A percentile compares a stretch with the other conserved stretches of the same genome.
These are phyloP conservation scores for Platycnemis pennipes DNA, from an alignment of 2,888 invertebrate genomes.

Conservation along the genomic window DNA sequence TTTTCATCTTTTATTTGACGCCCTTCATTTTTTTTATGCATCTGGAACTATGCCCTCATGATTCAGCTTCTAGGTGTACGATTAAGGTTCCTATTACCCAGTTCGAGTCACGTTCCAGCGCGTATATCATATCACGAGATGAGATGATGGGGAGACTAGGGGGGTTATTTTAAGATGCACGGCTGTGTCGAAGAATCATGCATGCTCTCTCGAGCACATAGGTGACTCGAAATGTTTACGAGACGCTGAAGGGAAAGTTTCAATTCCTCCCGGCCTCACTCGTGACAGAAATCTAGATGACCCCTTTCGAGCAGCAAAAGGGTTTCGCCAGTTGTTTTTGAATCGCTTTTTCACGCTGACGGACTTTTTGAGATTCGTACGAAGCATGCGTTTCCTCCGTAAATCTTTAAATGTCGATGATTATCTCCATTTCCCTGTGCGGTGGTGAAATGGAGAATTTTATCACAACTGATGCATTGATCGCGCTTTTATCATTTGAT, in stretches of 20 bases:
- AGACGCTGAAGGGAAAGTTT: constrained; percentile 15
- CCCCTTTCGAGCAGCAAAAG: neutral
- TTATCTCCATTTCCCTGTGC: neutral
- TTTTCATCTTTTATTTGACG: neutral
- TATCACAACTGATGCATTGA: no score
- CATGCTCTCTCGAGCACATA: neutral
- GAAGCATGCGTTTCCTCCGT: neutral
- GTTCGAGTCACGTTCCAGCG: neutral
- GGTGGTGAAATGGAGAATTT: no score
- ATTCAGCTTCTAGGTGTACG: neutral
- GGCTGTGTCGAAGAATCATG: neutral
- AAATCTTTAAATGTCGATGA: neutral
- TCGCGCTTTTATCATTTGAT: no score
- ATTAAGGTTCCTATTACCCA: constrained; percentile 20
- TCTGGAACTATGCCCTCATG: neutral
- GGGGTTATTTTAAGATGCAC: neutral
- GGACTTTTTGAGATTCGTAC: neutral
- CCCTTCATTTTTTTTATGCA: neutral
- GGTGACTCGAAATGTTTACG: neutral
- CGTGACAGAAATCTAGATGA: constrained; percentile 34
- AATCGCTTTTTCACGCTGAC: neutral
- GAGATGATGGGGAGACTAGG: neutral
- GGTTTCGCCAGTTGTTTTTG: neutral
- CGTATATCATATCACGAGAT: neutral
- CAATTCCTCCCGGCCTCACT: neutral